phyloP scores from a whole-genome alignment of 1,140 invertebrate genomes.

The Drosophila guanche region DNA sequence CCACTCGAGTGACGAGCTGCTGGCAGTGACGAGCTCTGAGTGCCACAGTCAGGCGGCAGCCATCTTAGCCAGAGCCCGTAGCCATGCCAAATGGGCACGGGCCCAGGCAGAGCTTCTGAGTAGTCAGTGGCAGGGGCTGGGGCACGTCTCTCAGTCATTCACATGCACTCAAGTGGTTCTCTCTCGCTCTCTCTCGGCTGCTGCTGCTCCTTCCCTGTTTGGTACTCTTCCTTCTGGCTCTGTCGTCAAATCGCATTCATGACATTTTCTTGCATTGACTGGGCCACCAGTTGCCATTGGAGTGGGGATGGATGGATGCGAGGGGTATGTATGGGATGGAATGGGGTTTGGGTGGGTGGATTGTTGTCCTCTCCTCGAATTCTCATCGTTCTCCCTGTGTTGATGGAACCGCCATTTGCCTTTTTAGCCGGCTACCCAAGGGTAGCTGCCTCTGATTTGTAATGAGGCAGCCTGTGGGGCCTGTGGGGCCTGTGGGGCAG shows the following conservation, averaged over 20 bases:
- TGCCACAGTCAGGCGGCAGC: constrained; percentile 39
- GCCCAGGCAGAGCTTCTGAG: neutral
- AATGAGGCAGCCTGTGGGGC: constrained; percentile 23
- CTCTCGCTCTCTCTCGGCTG: neutral
- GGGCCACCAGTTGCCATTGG: constrained; percentile 48
- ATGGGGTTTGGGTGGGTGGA: constrained; percentile 12
- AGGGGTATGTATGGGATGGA: neutral
- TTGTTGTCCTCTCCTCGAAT: constrained; percentile 48
- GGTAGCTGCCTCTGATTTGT: constrained; percentile 49
- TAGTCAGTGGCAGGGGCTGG: too few relatives aligned
- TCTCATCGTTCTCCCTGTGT: constrained; percentile 3
- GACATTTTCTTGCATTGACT: constrained; percentile 79
- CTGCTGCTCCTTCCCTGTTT: neutral
- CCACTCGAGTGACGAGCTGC: constrained; percentile 61
- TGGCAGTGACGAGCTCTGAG: constrained; percentile 33
- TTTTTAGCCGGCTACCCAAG: constrained; percentile 55
- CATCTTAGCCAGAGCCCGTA: constrained; percentile 69
- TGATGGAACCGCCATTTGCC: constrained; percentile 51
- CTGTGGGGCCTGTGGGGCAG: neutral
- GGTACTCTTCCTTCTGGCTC: neutral
- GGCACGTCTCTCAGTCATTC: constrained; percentile 57
- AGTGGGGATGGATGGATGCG: neutral
- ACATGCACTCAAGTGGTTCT: constrained; percentile 70
- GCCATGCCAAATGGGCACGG: constrained; percentile 9
- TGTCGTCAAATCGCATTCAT: constrained; percentile 74